Conservation (phyloP, 1,140 invertebrate genomes). For the Ceratina calcarata region DNA sequence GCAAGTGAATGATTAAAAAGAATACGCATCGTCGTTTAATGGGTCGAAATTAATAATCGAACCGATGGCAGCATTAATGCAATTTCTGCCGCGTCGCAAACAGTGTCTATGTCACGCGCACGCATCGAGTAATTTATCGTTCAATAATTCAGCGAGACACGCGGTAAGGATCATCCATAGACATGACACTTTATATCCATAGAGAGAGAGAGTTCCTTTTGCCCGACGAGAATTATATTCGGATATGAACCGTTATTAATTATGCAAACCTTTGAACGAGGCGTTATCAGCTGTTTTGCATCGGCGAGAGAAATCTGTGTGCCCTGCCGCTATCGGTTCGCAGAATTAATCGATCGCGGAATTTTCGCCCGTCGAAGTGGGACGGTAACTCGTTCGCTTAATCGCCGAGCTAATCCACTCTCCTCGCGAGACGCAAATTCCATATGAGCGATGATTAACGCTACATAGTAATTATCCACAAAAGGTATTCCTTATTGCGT, state of each 20-base stretch:
- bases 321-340: background rate
- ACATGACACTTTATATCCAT: constrained; percentile 30
- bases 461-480: background rate
- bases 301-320: background rate
- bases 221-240: background rate
- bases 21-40: too few species aligned
- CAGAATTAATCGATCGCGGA: background rate
- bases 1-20: too few species aligned
- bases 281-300: constrained; percentile 9
- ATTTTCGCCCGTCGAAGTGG: background rate
- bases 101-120: constrained; percentile 11
- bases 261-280: background rate
- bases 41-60: constrained; percentile 25
- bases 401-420: background rate
- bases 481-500: background rate
- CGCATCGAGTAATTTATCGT: constrained; percentile 35
- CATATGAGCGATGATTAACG: background rate
- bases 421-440: background rate
- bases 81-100: constrained; percentile 27
- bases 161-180: constrained; percentile 28
- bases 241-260: constrained; percentile 5
- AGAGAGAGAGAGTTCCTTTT: background rate
- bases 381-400: background rate
- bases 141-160: constrained; percentile 6
- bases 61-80: background rate